Base-by-base conservation (phyloP, 1,140 invertebrate genomes). In the Drosophila yakuba region DNA sequence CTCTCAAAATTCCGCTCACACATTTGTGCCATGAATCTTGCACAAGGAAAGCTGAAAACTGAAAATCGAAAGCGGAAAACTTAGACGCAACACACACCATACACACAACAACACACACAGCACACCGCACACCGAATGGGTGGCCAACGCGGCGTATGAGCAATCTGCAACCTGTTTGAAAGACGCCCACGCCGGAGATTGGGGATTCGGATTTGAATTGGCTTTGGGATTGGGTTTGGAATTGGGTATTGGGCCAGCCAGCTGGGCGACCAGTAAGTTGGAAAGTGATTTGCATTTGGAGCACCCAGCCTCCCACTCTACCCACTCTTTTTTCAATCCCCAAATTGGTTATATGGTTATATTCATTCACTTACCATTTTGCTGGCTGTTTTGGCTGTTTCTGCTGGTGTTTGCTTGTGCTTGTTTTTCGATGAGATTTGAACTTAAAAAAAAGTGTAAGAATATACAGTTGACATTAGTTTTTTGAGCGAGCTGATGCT, bases 111-210 rank as follows among this genome's bases (percentile, higher is more conserved):
- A 20, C 15, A 14, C 54, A 32, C 32, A 32, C 7, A 2, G 8
- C 32, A 32, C 32, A 32, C 32, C 7, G 8, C 32, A 32, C 32
- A 32, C 32, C 7, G 60, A 68, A 68, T 64, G 55, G 35, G 28
- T 57, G 54, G 54, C 44, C 47, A 52, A 81, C 47, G 66, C 66
- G 72, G 79, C 84, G 83, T 80, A 88, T 88, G 80, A 82, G 83
- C 80, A 78, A 82, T 58, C 47, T 66, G 28, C 80, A 88, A 88
- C 83, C 84, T 83, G 83, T 88, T 86, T 82, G 55, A 58, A 48
- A 61, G 39, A 54, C 83, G 80, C 84, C 83, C 76, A 88, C 83
- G 75, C 66, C 69, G 11, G 28, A 60, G 23, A 39, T 36, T 43
- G 32, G 28, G 58, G 28, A 44, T 25, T 50, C 54, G 54, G 48